Conservation (phyloP, 2,888 invertebrate species). For the Ophion ellenae region DNA sequence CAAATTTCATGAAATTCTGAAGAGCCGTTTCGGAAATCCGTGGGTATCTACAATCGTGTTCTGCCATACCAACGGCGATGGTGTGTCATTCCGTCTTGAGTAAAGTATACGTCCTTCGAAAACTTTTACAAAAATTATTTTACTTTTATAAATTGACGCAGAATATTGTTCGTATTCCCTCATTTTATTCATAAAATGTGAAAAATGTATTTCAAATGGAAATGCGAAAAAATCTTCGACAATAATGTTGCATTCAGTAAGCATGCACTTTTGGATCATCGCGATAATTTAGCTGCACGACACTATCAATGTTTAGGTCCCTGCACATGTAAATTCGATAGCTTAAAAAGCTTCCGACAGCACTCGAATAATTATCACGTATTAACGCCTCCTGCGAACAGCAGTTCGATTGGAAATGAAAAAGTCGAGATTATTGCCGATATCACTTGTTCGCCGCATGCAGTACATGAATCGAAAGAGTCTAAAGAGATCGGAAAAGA, state of each 20-base stretch:
- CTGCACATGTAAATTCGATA: constrained; percentile 2
- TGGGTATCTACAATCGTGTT: no score
- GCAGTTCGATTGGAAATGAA: neutral
- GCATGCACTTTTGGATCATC: constrained; percentile 8
- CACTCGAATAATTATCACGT: neutral
- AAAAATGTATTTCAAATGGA: constrained; percentile 11
- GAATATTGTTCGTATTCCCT: neutral
- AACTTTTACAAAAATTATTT: neutral
- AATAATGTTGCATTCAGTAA: constrained; percentile 13
- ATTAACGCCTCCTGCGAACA: neutral
- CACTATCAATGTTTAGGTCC: constrained; percentile 11
- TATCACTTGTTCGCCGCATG: neutral
- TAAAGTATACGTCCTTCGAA: neutral
- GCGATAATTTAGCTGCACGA: neutral
- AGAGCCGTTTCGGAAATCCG: no score
- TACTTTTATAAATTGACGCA: neutral
- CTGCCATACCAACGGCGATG: no score
- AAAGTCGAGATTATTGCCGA: constrained; percentile 1
- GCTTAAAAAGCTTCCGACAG: constrained; percentile 7
- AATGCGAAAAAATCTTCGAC: constrained; percentile 2
- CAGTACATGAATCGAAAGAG: neutral
- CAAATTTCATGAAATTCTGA: no score
- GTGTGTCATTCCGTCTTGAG: no score
- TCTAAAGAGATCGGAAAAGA: neutral
- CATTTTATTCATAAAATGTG: neutral